Base-by-base conservation (phyloP, 2,113 vertebrate genomes). In the Sapajus apella region DNA sequence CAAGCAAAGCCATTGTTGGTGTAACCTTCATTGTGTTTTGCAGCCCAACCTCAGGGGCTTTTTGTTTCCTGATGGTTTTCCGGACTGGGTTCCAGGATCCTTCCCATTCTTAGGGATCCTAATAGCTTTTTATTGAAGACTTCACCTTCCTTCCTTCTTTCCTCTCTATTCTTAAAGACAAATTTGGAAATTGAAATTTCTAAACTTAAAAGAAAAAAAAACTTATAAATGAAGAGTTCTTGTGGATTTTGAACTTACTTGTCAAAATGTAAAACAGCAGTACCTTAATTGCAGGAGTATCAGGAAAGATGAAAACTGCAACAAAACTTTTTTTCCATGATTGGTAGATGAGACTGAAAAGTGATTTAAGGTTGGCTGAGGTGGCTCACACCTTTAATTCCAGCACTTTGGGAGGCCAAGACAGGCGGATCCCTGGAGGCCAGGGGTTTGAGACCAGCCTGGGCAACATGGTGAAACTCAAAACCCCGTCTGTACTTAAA, bases 61-160 rank as follows among this genome's bases (percentile, higher is more conserved):
- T 85, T 72, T 93, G 52, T 52, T 92, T 72, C 76, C 32, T 27
- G 72, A 66, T 77, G 3, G 18, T 80, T 94, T 90, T 94, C 91
- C 37, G 66, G 37, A 6, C 27, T 72, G 37, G 21, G 8, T 87
- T 55, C 52, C 30, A 47, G 52, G 4, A 9, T 50, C 16, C 47
- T 16, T 76, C 68, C 17, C 9, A 35, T 73, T 82, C 45, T 68
- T 76, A 47, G 32, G 5, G 40, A 92, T 25, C 40, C 35, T 9
- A 32, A 3, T 32, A 79, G 27, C 35, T 72, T 85, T 93, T 21
- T 80, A 3, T 58, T 55, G 13, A 90, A 93, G 45, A 66, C 18
- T 3, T 10, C 17, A 23, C 37, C 32, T 45, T 56, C 18, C 13
- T 43, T 82, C 30, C n/a, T 30, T 79, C 23, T 21, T 23, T 83